Base-by-base conservation (phyloP, 2,888 invertebrate genomes). In the Lissocephala sabroskyi region DNA sequence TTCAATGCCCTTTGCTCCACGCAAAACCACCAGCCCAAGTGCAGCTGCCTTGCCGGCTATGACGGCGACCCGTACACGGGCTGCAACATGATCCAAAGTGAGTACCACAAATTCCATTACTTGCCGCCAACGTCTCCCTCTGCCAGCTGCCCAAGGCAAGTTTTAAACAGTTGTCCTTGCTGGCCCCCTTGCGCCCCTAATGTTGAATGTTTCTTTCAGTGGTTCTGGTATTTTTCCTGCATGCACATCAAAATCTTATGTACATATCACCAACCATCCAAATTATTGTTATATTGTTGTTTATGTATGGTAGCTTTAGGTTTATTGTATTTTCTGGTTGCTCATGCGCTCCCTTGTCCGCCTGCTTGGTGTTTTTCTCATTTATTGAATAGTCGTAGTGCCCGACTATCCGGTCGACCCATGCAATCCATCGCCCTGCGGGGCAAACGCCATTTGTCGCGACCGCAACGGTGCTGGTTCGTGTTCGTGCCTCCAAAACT, bases 381-480 rank as follows among this genome's bases (percentile, higher is more conserved):
- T 33, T 33, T 51, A 35, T n/a, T 37, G 23, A 16, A 40, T 66
- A 81, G 79, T 86, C 68, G 86, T 88, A 64, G 87, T 88, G 81
- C 87, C 88, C 55, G 87, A 87, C 68, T 82, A 86, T 68, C 79
- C 78, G 36, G 79, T 84, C 65, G 86, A 88, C 85, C 94, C 94
- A 60, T 95, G 95, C 82, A 88, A 91, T 79, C 92, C 92, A 60
- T 92, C 93, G 46, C 95, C 95, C 35, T 96, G 96, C 83, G 95
- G 95, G 50, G 88, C 91, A 26, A 95, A 95, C 82, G 94, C 96
- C 42, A 85, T 92, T 63, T 96, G 96, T 84, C 92, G 90, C 84
- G 92, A 93, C 85, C 88, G 90, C 73, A 89, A 92, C 77, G 92
- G 91, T 64, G 91, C 91, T 48, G 94, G 94, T 39, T 92, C 94